Percentiles rank a stretch among this genome's conserved stretches.
Conservation (phyloP, 2,113 vertebrate species). For the Donacobius atricapilla region DNA sequence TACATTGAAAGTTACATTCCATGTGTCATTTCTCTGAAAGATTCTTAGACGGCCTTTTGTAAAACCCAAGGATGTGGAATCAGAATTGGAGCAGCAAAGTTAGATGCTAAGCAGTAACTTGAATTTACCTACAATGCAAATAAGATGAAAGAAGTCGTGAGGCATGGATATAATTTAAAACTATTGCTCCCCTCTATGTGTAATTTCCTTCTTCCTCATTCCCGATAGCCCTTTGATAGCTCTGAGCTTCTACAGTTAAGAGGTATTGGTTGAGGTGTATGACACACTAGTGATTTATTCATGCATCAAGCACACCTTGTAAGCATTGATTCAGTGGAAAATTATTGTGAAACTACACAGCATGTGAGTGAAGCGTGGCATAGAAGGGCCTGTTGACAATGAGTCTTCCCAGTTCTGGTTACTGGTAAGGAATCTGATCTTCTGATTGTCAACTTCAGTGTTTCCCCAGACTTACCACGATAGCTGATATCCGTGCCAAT, state of each 20-base stretch:
- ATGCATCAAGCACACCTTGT: neutral
- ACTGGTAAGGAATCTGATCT: neutral
- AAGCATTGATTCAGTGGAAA: neutral
- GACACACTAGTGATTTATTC: neutral
- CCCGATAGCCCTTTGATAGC: neutral
- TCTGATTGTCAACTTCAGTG: neutral
- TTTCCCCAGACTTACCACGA: neutral
- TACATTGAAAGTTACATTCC: neutral
- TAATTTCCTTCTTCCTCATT: neutral
- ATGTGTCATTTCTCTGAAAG: neutral
- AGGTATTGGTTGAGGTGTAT: neutral
- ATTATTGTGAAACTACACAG: neutral
- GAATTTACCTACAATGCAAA: neutral
- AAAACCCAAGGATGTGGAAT: neutral
- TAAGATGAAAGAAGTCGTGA: neutral
- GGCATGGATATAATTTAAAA: neutral
- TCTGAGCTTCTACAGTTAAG: neutral
- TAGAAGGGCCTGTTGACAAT: neutral
- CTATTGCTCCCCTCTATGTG: neutral
- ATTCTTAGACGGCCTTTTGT: neutral
- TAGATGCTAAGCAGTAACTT: neutral
- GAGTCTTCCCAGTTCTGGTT: neutral
- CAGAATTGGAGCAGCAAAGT: neutral
- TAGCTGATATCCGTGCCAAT: neutral
- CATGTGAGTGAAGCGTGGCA: neutral